Conservation (phyloP, 2,888 invertebrate species). For the Melipona beecheii region DNA sequence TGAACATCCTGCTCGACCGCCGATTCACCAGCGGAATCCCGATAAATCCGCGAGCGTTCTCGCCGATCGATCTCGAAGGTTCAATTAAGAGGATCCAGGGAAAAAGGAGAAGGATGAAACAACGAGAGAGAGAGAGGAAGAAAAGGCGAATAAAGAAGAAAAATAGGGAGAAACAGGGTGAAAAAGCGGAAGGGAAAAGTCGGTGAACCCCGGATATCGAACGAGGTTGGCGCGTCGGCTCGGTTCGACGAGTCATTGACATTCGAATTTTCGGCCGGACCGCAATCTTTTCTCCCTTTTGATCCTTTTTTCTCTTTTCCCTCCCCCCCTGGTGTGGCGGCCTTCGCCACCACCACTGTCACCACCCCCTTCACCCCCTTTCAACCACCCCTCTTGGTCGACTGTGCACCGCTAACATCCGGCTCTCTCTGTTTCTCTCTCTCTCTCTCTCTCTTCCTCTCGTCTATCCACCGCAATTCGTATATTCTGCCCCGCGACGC, state of each 20-base stretch:
- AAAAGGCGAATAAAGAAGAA: not conserved
- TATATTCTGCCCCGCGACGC: conserved; percentile 66
- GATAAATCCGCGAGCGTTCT: not conserved
- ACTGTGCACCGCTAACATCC: not conserved
- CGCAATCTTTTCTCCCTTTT: conserved; percentile 50
- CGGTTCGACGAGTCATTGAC: conserved; percentile 64
- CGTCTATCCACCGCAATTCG: conserved; percentile 10
- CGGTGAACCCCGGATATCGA: conserved; percentile 53
- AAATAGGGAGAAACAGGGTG: not conserved
- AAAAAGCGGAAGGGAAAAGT: conserved; percentile 26
- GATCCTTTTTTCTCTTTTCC: conserved; percentile 37
- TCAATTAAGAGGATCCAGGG: not conserved
- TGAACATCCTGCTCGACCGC: no score
- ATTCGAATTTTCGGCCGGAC: conserved; percentile 62
- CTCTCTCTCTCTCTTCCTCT: conserved; percentile 15
- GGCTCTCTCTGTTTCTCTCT: not conserved
- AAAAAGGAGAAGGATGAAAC: not conserved
- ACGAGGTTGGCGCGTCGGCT: conserved; percentile 48
- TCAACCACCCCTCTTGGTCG: conserved; percentile 7
- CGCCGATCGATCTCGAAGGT: not conserved
- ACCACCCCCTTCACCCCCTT: not conserved
- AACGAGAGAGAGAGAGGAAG: not conserved
- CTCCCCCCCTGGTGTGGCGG: conserved; percentile 22
- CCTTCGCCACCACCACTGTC: not conserved
- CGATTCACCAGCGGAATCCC: not conserved